Conservation (phyloP, 2,113 vertebrate species). For the Phrynosoma platyrhinos region DNA sequence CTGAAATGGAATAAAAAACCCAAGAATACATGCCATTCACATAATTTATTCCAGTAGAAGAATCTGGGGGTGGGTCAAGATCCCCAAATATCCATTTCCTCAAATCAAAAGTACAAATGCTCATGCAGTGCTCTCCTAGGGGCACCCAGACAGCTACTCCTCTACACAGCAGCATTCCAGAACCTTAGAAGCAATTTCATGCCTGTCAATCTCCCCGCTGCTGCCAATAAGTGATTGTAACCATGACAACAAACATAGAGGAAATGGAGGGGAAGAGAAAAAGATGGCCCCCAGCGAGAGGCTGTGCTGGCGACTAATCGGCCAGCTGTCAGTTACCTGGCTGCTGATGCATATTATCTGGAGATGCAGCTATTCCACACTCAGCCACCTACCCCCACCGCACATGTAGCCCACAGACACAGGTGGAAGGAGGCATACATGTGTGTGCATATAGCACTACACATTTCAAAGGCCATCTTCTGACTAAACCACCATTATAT, state of each 20-base stretch:
- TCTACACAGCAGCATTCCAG: neutral
- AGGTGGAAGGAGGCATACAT: neutral
- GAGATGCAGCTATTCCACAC: constrained; percentile 26
- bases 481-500: neutral
- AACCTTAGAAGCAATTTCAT: constrained; percentile 24
- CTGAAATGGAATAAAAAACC: neutral
- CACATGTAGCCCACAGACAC: neutral
- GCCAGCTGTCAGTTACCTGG: constrained; percentile 66
- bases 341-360: constrained; percentile 43
- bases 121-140: neutral
- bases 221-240: constrained; percentile 68
- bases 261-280: constrained; percentile 72
- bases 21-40: neutral
- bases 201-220: constrained; percentile 37
- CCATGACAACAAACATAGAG: constrained; percentile 70
- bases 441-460: neutral
- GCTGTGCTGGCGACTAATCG: constrained; percentile 64
- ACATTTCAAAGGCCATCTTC: neutral
- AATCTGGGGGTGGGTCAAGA: constrained; percentile 4
- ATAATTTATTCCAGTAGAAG: neutral
- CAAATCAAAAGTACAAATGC: neutral
- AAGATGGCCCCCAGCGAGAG: constrained; percentile 65
- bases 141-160: neutral
- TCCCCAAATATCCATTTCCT: constrained; percentile 3
- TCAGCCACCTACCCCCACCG: neutral